Percentiles rank a stretch among this genome's conserved stretches.
Evolutionary conservation across 2,797 vertebrate species (phyloP).

Genomic region (Euphonia xanthogaster): DNA sequence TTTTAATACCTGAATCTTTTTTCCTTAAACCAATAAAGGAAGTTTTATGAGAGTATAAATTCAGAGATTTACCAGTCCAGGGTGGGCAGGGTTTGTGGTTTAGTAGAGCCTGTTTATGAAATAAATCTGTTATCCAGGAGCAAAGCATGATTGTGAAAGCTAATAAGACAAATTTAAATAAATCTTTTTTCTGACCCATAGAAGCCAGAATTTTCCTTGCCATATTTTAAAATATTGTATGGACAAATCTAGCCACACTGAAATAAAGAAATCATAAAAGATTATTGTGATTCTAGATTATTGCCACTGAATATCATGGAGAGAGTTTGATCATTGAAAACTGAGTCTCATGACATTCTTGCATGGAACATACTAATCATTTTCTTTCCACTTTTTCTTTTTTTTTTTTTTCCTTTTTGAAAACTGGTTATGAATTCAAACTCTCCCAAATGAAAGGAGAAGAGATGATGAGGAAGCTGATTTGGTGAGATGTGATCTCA

Average conservation of each 20-base stretch:
- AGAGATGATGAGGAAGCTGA: neutral
- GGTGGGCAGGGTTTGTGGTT: neutral
- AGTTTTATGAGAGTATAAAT: neutral
- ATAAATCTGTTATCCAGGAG: neutral
- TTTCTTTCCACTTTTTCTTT: neutral
- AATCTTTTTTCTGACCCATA: neutral
- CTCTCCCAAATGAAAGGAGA: neutral
- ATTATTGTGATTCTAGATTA: neutral
- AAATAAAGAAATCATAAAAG: neutral
- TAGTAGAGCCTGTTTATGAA: neutral
- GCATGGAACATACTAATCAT: fast-evolving
- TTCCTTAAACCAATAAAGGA: neutral
- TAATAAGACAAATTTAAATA: neutral
- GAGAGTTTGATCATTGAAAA: neutral
- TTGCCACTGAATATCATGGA: neutral
- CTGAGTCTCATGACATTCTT: neutral
- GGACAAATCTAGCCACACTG: neutral
- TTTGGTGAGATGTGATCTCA: fast-evolving
- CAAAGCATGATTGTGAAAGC: neutral
- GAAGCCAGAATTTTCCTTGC: neutral
- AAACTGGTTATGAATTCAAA: neutral
- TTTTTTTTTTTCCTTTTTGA: neutral
- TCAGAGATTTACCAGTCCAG: neutral
- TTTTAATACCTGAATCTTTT: neutral
- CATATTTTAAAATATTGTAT: neutral